phyloP scores from a whole-genome alignment of 2,113 vertebrate genomes.

The Artemisiospiza belli region DNA sequence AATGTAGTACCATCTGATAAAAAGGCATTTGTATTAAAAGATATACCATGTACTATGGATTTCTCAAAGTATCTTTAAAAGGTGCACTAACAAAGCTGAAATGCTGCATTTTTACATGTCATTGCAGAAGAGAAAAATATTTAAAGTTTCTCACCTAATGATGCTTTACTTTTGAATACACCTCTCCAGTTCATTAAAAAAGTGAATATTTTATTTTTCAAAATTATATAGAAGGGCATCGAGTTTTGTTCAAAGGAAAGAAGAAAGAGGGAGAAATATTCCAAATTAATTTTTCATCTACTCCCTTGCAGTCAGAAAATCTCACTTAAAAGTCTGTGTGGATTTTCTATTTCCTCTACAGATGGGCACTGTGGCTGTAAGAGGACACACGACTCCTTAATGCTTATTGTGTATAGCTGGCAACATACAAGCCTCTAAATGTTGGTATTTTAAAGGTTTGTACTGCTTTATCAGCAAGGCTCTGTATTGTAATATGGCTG shows the following conservation, averaged over 20 bases:
- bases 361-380: not conserved
- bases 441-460: conserved; percentile 25
- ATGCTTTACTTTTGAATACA: not conserved
- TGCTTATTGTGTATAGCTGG: not conserved
- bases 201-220: not conserved
- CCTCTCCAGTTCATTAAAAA: not conserved
- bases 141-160: not conserved
- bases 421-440: not conserved
- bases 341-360: not conserved
- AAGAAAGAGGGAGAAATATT: not conserved
- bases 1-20: not conserved
- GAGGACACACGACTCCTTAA: not conserved
- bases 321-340: not conserved
- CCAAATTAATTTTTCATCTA: not conserved
- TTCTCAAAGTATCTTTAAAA: not conserved
- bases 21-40: not conserved
- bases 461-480: conserved; percentile 15
- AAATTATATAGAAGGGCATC: not conserved
- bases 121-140: not conserved
- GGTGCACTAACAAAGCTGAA: not conserved
- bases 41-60: not conserved
- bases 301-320: not conserved
- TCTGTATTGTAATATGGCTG: not conserved
- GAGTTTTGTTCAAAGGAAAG: not conserved
- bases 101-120: not conserved